Conservation (phyloP, 1,140 invertebrate species). For the Bradysia coprophila region DNA sequence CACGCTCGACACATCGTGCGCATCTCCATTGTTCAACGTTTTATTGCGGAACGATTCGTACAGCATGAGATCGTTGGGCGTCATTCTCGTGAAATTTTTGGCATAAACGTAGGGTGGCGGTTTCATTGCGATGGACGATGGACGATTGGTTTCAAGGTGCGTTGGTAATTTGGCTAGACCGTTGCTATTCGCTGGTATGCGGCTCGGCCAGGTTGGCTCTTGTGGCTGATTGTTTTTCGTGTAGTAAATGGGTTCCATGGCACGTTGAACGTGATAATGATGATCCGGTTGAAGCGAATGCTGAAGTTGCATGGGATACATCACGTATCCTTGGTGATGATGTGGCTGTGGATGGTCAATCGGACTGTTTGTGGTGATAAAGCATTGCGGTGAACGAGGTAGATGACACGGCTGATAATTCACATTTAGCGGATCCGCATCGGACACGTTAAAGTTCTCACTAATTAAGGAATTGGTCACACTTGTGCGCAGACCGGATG, state of each 20-base stretch:
- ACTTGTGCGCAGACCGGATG: too few species aligned
- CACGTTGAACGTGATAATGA: too few species aligned
- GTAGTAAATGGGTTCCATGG: too few species aligned
- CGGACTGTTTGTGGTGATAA: too few species aligned
- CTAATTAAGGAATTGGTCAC: too few species aligned
- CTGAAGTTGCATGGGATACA: too few species aligned
- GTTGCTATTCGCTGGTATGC: conserved; percentile 6
- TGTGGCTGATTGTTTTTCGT: conserved; percentile 19
- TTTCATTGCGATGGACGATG: conserved; percentile 8
- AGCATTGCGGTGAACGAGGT: too few species aligned
- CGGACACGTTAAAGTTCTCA: neutral
- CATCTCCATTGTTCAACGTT: conserved; percentile 3
- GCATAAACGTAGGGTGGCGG: conserved; percentile 52
- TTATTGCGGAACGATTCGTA: conserved; percentile 15
- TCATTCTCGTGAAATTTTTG: conserved; percentile 44
- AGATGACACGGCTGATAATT: neutral
- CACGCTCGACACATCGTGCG: neutral
- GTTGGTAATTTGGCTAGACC: too few species aligned
- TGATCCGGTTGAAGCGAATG: too few species aligned
- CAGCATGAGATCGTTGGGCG: conserved; percentile 24
- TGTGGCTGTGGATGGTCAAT: too few species aligned
- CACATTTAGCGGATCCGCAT: neutral
- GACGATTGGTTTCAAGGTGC: too few species aligned
- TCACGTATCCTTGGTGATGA: too few species aligned
- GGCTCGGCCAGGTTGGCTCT: conserved; percentile 11